These are phyloP conservation scores for Piaya cayana DNA, from an alignment of 2,113 vertebrate species.

Conservation along the genomic window DNA sequence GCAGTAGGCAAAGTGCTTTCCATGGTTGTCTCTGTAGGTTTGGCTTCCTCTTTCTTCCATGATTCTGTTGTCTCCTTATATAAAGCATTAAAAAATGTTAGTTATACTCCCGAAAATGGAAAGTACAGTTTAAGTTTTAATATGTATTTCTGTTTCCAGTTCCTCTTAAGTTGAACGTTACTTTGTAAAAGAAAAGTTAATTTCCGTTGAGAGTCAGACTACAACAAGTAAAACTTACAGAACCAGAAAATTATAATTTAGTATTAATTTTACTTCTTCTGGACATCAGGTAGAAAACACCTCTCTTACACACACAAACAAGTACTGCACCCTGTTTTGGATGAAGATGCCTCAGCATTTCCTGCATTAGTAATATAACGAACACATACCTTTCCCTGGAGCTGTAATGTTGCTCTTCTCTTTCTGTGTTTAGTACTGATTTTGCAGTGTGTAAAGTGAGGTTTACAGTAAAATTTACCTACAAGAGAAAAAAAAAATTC, in stretches of 20 bases:
- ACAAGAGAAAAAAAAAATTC: slow-evolving; percentile 2
- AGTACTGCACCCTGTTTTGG: background rate
- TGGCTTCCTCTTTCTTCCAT: slow-evolving; percentile 69
- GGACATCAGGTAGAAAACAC: background rate
- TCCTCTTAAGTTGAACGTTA: background rate
- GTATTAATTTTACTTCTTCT: background rate
- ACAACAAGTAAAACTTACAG: background rate
- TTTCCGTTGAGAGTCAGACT: background rate
- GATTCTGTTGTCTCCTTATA: slow-evolving; percentile 67
- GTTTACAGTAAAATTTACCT: slow-evolving; percentile 96
- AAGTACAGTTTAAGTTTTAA: background rate
- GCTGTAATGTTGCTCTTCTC: slow-evolving; percentile 76
- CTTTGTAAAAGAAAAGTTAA: background rate
- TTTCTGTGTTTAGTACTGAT: slow-evolving; percentile 79
- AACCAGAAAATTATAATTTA: background rate
- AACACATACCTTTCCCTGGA: slow-evolving; percentile 64
- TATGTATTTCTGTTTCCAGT: background rate
- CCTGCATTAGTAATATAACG: background rate
- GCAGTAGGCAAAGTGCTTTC: slow-evolving; percentile 64
- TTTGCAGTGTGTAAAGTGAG: slow-evolving; percentile 90
- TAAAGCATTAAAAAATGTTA: background rate
- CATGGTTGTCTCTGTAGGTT: slow-evolving; percentile 30
- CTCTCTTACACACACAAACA: background rate
- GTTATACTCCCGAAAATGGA: accelerated
- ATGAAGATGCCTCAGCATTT: background rate